These are phyloP conservation scores for Tinea pellionella DNA, from an alignment of 2,888 invertebrate genomes.

Conservation along the genomic window DNA sequence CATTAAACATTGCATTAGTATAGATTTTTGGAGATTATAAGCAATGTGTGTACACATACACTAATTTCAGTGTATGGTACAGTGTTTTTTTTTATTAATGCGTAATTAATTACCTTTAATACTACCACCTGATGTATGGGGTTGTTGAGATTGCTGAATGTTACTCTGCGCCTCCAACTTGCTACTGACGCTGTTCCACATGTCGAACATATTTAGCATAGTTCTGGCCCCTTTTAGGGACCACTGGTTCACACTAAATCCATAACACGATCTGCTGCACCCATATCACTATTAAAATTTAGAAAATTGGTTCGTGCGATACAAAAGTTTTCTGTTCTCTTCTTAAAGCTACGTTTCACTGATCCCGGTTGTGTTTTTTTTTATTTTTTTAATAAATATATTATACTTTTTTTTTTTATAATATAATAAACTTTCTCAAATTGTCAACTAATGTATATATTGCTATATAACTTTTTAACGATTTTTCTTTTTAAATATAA, in stretches of 20 bases:
- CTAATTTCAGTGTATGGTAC: no score
- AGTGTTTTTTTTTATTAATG: background rate
- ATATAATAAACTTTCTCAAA: conserved; percentile 66
- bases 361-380: conserved; percentile 53
- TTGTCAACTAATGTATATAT: conserved; percentile 69
- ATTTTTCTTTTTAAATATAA: conserved; percentile 21
- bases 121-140: conserved; percentile 84
- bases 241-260: conserved; percentile 30
- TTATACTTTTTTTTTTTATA: conserved; percentile 34
- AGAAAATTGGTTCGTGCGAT: conserved; percentile 54
- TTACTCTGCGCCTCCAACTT: conserved; percentile 77
- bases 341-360: conserved; percentile 53
- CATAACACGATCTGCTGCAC: conserved; percentile 22
- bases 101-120: conserved; percentile 79
- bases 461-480: background rate
- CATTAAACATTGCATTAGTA: no score
- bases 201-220: conserved; percentile 80
- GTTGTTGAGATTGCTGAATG: conserved; percentile 75
- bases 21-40: no score
- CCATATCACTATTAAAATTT: background rate
- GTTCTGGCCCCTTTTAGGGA: conserved; percentile 29
- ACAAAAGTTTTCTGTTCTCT: conserved; percentile 27
- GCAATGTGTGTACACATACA: no score
- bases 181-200: conserved; percentile 83
- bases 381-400: conserved; percentile 24